phyloP scores from a whole-genome alignment of 35 echinoderm and acorn worm genomes.

The Apostichopus japonicus region DNA sequence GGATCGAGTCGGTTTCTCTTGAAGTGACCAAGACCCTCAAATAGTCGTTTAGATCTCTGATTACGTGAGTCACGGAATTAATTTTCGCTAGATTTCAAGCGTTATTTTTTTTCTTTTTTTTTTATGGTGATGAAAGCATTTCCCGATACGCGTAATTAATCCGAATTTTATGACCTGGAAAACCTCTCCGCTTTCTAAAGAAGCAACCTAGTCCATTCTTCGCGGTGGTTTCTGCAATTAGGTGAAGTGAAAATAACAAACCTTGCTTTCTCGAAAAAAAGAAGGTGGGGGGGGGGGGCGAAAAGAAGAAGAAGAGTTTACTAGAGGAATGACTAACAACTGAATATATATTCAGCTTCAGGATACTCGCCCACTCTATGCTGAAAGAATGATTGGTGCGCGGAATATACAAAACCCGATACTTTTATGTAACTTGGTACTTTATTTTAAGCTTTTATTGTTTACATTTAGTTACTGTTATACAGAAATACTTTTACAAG shows the following conservation, averaged over 20 bases:
- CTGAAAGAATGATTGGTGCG: not conserved
- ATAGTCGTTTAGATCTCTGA: not conserved
- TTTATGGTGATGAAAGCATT: conserved; percentile 13
- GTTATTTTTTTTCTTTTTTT: not conserved
- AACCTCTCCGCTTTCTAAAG: not conserved
- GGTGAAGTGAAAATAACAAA: conserved; percentile 30
- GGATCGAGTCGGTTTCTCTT: too few relatives aligned
- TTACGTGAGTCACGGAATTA: conserved; percentile 13
- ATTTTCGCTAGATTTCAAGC: not conserved
- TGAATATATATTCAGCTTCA: not conserved
- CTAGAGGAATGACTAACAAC: not conserved
- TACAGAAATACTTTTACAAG: too few relatives aligned
- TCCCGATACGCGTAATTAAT: conserved; percentile 38
- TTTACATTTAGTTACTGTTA: too few relatives aligned
- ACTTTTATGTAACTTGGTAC: too few relatives aligned
- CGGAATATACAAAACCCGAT: too few relatives aligned
- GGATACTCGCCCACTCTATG: not conserved
- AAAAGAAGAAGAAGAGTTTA: not conserved
- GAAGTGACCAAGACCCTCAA: too few relatives aligned
- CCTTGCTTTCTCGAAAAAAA: not conserved
- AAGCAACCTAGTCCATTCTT: not conserved
- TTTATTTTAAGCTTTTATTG: too few relatives aligned
- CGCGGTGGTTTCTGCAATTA: conserved; percentile 19
- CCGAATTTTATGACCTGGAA: conserved; percentile 46
- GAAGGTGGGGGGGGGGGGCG: not conserved